phyloP scores from a whole-genome alignment of 2,113 vertebrate genomes.

The Tinamus guttatus region DNA sequence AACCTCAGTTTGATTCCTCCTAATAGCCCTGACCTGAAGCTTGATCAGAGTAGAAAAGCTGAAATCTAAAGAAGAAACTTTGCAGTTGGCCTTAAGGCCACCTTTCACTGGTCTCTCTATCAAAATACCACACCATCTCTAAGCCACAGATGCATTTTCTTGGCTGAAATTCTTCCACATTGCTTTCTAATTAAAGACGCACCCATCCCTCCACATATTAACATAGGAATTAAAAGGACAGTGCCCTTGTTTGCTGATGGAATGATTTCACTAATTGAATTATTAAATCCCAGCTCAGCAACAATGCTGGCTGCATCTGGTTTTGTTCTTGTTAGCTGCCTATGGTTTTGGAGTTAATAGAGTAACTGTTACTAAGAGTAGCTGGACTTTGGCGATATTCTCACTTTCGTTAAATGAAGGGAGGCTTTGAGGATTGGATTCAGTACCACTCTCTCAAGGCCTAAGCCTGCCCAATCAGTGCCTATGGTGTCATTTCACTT shows the following conservation, averaged over 20 bases:
- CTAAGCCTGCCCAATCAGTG: not conserved
- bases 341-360: not conserved
- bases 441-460: not conserved
- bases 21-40: not conserved
- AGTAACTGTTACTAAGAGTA: not conserved
- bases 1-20: not conserved
- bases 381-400: not conserved
- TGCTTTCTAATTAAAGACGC: not conserved
- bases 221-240: not conserved
- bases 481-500: not conserved
- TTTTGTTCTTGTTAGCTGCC: not conserved
- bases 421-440: not conserved
- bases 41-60: not conserved
- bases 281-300: not conserved
- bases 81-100: not conserved
- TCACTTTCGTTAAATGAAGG: not conserved
- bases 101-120: not conserved
- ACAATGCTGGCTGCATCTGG: not conserved
- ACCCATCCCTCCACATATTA: not conserved
- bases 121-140: not conserved
- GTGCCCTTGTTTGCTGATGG: not conserved
- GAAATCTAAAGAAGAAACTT: not conserved
- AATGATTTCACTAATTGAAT: not conserved
- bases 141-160: not conserved
- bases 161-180: not conserved